A percentile compares a stretch with the other conserved stretches of the same genome.
These are phyloP conservation scores for Crypturellus undulatus DNA, from an alignment of 2,113 vertebrate species.

Conservation along the genomic window DNA sequence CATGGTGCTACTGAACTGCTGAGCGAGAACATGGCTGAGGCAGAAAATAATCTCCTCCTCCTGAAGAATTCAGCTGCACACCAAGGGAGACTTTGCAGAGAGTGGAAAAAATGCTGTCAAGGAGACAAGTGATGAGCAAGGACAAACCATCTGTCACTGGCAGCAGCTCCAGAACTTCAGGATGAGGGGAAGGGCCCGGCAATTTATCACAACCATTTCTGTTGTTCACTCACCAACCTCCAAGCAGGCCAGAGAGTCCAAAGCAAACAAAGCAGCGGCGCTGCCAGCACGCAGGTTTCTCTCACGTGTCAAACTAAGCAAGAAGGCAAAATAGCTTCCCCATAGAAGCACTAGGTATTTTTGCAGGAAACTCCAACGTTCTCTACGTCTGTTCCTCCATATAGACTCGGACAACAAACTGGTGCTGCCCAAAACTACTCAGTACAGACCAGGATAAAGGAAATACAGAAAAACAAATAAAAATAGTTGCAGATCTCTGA, in stretches of 20 bases:
- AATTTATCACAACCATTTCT: conserved; percentile 64
- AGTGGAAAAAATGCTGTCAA: conserved; percentile 57
- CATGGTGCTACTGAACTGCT: neutral
- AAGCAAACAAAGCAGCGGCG: conserved; percentile 18
- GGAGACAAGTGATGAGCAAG: conserved; percentile 68
- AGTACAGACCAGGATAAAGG: neutral
- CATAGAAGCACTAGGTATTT: neutral
- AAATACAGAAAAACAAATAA: neutral
- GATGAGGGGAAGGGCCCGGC: conserved; percentile 57
- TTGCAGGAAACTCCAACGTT: conserved; percentile 29
- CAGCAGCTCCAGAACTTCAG: conserved; percentile 69
- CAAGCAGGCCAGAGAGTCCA: conserved; percentile 31
- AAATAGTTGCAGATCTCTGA: neutral
- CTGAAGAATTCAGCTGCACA: conserved; percentile 12
- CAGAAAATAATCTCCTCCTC: conserved; percentile 44
- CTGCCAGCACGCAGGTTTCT: neutral
- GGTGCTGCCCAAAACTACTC: neutral
- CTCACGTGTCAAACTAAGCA: neutral
- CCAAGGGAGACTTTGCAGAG: conserved; percentile 36
- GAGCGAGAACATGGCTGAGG: neutral
- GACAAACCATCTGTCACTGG: conserved; percentile 77
- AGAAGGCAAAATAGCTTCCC: conserved; percentile 4
- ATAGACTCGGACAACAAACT: rapidly evolving
- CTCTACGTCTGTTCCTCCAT: neutral
- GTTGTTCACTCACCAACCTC: conserved; percentile 52